phyloP scores from a whole-genome alignment of 2,888 invertebrate genomes.

The Lasioglossum pauxillum region DNA sequence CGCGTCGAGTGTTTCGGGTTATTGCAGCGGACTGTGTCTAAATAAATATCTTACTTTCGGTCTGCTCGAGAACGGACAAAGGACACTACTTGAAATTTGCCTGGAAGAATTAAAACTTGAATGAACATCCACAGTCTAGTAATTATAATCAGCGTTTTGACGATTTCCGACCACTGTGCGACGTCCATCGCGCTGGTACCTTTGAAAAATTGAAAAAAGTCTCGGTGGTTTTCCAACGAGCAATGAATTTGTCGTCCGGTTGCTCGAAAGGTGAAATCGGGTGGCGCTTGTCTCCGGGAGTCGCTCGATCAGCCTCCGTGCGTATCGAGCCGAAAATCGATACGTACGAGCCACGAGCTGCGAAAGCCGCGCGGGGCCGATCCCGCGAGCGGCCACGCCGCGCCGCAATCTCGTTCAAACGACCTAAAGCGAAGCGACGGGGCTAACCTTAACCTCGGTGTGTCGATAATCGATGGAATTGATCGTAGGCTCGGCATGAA shows the following conservation, averaged over 20 bases:
- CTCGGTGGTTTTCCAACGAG: not conserved
- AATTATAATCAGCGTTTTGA: too few relatives aligned
- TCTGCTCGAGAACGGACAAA: too few relatives aligned
- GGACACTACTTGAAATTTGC: too few relatives aligned
- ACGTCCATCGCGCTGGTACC: too few relatives aligned
- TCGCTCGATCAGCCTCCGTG: slow-evolving; percentile 1
- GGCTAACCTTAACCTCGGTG: slow-evolving; percentile 68
- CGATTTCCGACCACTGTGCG: too few relatives aligned
- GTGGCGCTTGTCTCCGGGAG: not conserved
- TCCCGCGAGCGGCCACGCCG: slow-evolving; percentile 31
- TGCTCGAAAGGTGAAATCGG: slow-evolving; percentile 9
- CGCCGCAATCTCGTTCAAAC: slow-evolving; percentile 49
- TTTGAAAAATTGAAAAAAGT: too few relatives aligned
- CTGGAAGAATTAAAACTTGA: too few relatives aligned
- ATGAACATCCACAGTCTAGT: too few relatives aligned
- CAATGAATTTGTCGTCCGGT: slow-evolving; percentile 6
- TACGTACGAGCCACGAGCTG: not conserved
- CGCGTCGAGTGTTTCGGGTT: too few relatives aligned
- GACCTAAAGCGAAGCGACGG: slow-evolving; percentile 23
- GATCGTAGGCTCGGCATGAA: slow-evolving; percentile 66
- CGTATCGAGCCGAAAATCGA: slow-evolving; percentile 51
- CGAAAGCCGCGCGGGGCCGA: not conserved
- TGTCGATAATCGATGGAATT: slow-evolving; percentile 72
- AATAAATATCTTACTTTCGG: too few relatives aligned
- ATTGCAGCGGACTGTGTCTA: too few relatives aligned